Evolutionary conservation across 2,797 vertebrate species (phyloP).

Genomic region (Telmatherina bonti): DNA sequence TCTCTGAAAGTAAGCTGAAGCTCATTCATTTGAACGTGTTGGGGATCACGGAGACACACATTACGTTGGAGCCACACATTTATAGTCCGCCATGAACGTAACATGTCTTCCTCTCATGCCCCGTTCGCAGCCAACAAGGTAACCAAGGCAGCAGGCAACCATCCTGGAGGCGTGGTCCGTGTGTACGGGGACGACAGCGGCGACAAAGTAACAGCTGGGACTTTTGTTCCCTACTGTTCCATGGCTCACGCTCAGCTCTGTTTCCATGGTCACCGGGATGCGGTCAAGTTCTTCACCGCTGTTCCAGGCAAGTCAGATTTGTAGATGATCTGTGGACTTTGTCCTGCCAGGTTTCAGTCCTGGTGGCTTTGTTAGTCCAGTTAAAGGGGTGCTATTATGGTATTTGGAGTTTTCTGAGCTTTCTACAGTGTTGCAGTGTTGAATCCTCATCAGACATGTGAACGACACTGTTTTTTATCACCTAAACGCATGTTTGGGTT

Average conservation of each 20-base stretch:
- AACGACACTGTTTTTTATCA: too few species aligned
- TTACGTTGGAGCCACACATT: too few species aligned
- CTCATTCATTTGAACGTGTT: background rate
- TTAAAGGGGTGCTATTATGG: too few species aligned
- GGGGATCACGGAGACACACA: too few species aligned
- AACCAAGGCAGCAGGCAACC: slow-evolving; percentile 82
- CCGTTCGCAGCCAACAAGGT: slow-evolving; percentile 85
- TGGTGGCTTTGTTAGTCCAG: too few species aligned
- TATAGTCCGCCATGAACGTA: too few species aligned
- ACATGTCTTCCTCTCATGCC: background rate
- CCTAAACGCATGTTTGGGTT: too few species aligned
- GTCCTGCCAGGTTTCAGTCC: background rate
- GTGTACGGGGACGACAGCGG: slow-evolving; percentile 95
- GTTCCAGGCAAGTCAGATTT: slow-evolving; percentile 87
- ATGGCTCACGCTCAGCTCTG: slow-evolving; percentile 98
- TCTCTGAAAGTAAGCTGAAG: slow-evolving; percentile 90
- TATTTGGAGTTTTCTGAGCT: too few species aligned
- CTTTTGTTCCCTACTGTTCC: slow-evolving; percentile 94
- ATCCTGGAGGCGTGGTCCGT: slow-evolving; percentile 89
- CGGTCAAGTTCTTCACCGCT: slow-evolving; percentile 97
- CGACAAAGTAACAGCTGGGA: slow-evolving; percentile 94
- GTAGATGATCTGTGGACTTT: too few species aligned
- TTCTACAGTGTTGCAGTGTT: too few species aligned
- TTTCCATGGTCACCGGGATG: slow-evolving; percentile 97
- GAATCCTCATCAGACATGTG: too few species aligned